Conservation (phyloP, 2,888 invertebrate genomes). For the Mimumesa dahlbomi region DNA sequence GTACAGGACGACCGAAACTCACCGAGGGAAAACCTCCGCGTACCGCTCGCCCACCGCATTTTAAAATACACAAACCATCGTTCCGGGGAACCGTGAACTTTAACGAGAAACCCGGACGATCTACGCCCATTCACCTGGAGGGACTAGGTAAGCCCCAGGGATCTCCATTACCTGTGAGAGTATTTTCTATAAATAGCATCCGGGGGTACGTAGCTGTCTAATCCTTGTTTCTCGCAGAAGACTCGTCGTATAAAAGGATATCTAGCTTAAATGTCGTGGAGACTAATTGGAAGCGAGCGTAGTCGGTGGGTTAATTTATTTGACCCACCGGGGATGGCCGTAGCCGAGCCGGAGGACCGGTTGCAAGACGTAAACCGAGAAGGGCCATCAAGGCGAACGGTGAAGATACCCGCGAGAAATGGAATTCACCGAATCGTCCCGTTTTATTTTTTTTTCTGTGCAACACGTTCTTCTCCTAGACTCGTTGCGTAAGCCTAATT, state of each 20-base stretch:
- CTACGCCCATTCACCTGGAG: not conserved
- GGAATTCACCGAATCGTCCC: no score
- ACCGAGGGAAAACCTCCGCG: no score
- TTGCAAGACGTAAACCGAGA: constrained; percentile 30
- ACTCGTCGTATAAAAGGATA: constrained; percentile 44
- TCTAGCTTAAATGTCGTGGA: constrained; percentile 49
- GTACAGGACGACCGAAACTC: not conserved
- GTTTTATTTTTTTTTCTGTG: no score
- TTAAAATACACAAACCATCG: constrained; percentile 1
- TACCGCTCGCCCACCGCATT: no score
- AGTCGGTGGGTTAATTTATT: constrained; percentile 75
- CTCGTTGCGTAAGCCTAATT: no score
- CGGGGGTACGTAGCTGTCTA: not conserved
- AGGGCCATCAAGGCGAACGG: constrained; percentile 1
- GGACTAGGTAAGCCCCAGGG: no score
- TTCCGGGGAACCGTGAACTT: not conserved
- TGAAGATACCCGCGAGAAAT: not conserved
- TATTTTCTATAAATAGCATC: constrained; percentile 26
- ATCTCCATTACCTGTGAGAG: not conserved
- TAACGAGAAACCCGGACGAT: not conserved
- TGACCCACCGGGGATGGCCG: constrained; percentile 65
- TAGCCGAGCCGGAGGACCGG: constrained; percentile 32
- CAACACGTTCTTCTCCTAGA: no score
- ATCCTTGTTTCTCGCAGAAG: constrained; percentile 41
- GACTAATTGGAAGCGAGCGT: constrained; percentile 62